Percentiles rank a stretch among this genome's conserved stretches.
phyloP scores from a whole-genome alignment of 23 tunicate species.

The Halocynthia roretzi region DNA sequence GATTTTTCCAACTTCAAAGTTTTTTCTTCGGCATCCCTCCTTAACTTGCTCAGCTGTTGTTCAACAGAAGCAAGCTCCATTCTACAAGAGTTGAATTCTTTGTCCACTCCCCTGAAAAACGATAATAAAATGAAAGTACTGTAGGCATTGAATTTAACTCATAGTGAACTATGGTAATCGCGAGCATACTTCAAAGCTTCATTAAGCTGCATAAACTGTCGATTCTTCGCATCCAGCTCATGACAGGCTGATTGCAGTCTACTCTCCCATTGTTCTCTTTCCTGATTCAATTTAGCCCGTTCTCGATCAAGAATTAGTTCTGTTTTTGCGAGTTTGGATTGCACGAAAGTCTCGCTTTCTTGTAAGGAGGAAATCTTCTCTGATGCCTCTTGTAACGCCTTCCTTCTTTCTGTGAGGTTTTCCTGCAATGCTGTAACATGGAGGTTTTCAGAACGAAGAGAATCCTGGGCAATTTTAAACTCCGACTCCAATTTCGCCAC shows the following conservation, averaged over 20 bases:
- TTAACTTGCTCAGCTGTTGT: constrained; percentile 16
- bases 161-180: background rate
- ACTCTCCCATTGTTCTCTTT: constrained; percentile 30
- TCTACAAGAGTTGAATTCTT: constrained; percentile 47
- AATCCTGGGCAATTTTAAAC: constrained; percentile 23
- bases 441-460: constrained; percentile 20
- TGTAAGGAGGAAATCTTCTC: constrained; percentile 28
- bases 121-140: no score
- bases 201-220: constrained; percentile 41
- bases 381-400: constrained; percentile 46
- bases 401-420: constrained; percentile 28
- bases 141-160: no score
- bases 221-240: constrained; percentile 54
- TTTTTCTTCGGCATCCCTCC: constrained; percentile 14
- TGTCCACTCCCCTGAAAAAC: constrained; percentile 41
- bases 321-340: constrained; percentile 39
- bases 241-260: constrained; percentile 37
- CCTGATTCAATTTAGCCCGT: constrained; percentile 5
- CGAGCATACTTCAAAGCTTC: constrained; percentile 43
- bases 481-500: constrained; percentile 43
- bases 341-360: constrained; percentile 35
- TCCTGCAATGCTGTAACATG: constrained; percentile 37
- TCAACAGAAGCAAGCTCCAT: constrained; percentile 29
- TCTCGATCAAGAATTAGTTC: constrained; percentile 29
- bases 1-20: constrained; percentile 11